phyloP scores from a whole-genome alignment of 2,797 vertebrate species.

The Furcifer pardalis region DNA sequence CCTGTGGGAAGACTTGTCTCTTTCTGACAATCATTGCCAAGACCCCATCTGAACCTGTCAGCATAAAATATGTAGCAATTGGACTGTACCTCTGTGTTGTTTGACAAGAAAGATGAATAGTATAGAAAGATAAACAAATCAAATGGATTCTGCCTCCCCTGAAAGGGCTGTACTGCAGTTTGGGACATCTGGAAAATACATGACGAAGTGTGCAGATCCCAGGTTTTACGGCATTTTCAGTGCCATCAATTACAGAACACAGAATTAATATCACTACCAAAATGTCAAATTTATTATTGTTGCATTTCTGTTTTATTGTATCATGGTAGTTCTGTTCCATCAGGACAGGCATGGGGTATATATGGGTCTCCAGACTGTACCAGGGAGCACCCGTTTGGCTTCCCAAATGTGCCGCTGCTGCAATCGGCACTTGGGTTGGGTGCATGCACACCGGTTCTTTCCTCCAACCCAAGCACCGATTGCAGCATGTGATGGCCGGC shows the following conservation, averaged over 20 bases:
- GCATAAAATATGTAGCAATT: conserved; percentile 45
- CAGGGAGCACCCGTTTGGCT: too few species aligned
- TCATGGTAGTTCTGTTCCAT: neutral
- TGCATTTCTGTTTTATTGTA: neutral
- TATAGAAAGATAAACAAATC: conserved; percentile 16
- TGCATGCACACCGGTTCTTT: too few species aligned
- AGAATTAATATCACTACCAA: neutral
- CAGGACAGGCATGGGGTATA: neutral
- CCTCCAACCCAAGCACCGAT: too few species aligned
- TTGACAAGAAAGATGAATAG: conserved; percentile 29
- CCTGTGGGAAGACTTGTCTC: conserved; percentile 54
- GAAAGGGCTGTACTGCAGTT: neutral
- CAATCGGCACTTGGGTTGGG: too few species aligned
- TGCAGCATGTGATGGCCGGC: too few species aligned
- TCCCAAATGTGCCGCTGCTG: too few species aligned
- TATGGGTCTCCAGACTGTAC: too few species aligned
- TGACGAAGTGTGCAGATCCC: neutral
- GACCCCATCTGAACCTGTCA: conserved; percentile 48
- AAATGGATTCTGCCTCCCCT: neutral
- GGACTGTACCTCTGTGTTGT: conserved; percentile 25
- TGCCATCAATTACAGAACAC: neutral
- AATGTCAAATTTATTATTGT: neutral
- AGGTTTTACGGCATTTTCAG: neutral
- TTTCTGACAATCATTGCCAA: conserved; percentile 52
- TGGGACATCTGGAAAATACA: neutral